Conservation (phyloP, 2,113 vertebrate species). For the Scomber scombrus region DNA sequence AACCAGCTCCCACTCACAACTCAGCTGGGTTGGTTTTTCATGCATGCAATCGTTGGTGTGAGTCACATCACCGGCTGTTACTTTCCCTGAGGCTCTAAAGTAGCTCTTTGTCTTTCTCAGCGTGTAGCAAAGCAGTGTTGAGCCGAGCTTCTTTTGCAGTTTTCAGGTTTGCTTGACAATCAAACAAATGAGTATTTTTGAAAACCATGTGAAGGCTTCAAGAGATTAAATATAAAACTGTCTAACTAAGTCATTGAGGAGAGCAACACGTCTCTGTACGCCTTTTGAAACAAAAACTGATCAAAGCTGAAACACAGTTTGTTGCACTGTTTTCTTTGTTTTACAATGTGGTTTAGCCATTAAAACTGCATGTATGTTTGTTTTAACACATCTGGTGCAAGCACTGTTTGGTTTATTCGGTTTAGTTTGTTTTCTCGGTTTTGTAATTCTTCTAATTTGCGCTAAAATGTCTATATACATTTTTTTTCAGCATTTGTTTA, state of each 20-base stretch:
- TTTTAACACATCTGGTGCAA: slow-evolving; percentile 21
- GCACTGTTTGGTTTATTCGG: slow-evolving; percentile 20
- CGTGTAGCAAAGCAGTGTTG: slow-evolving; percentile 46
- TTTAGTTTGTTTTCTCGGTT: slow-evolving; percentile 4
- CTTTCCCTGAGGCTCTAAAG: slow-evolving; percentile 19
- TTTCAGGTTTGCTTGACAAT: slow-evolving; percentile 67
- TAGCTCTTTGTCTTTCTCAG: slow-evolving; percentile 17
- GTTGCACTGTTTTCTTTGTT: slow-evolving; percentile 13
- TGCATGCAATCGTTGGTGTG: slow-evolving; percentile 78
- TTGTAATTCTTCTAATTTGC: slow-evolving; percentile 26
- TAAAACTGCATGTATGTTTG: slow-evolving; percentile 61
- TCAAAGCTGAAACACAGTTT: slow-evolving; percentile 25
- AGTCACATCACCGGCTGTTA: slow-evolving; percentile 46
- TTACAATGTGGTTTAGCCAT: slow-evolving; percentile 11
- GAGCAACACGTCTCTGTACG: background rate
- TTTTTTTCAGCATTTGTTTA: slow-evolving; percentile 15
- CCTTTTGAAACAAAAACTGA: background rate
- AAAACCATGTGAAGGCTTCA: background rate
- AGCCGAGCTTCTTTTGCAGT: slow-evolving; percentile 68
- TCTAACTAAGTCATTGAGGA: background rate
- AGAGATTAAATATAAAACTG: background rate
- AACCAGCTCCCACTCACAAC: slow-evolving; percentile 83
- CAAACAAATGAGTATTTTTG: slow-evolving; percentile 18
- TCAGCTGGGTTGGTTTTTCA: slow-evolving; percentile 52
- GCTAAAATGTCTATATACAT: slow-evolving; percentile 8